Conservation (phyloP, 2,888 invertebrate genomes). For the Tubulanus polymorphus region DNA sequence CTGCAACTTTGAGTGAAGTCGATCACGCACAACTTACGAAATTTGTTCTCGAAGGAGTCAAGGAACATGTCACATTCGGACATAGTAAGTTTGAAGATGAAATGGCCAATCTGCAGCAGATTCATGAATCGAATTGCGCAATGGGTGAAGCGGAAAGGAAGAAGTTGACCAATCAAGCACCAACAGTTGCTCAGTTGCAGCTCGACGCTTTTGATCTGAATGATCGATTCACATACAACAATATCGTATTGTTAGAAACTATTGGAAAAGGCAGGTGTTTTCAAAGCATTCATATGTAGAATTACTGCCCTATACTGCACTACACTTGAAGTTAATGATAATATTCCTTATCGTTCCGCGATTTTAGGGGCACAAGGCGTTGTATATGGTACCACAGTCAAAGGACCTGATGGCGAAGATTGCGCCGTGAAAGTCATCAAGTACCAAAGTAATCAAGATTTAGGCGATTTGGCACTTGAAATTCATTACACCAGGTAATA, state of each 20-base stretch:
- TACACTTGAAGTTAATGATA: too few species aligned
- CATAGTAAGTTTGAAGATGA: not conserved
- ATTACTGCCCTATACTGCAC: too few species aligned
- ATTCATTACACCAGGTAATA: slow-evolving; percentile 1
- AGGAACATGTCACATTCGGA: not conserved
- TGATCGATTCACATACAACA: not conserved
- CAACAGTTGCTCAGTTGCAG: not conserved
- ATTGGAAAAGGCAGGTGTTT: too few species aligned
- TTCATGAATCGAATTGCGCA: not conserved
- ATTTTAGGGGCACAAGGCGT: not conserved
- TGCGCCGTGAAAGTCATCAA: not conserved
- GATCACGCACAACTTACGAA: not conserved
- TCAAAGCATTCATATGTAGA: too few species aligned
- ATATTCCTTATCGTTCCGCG: too few species aligned
- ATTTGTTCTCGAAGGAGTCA: not conserved
- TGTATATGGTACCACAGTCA: not conserved
- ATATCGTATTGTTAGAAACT: not conserved
- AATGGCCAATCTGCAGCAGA: not conserved
- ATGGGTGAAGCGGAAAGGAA: not conserved
- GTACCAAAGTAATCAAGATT: not conserved
- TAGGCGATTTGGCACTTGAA: not conserved
- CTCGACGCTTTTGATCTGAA: not conserved
- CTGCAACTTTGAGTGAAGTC: not conserved
- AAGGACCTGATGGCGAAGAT: not conserved
- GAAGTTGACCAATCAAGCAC: not conserved